phyloP scores from a whole-genome alignment of 2,888 invertebrate species.

The Lordiphosa fenestrarum region DNA sequence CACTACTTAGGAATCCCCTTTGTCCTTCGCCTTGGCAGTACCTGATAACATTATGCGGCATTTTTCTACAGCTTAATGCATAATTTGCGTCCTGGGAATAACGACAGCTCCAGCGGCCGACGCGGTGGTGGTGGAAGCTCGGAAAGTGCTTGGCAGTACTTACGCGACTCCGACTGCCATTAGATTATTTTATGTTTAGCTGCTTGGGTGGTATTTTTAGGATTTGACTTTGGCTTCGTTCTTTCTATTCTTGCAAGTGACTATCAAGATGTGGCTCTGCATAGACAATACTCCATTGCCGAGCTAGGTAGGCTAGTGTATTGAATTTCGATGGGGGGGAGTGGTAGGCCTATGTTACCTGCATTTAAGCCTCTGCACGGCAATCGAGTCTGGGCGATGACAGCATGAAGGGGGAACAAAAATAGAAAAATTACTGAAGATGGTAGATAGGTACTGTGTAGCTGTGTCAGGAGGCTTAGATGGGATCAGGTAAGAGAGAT shows the following conservation, averaged over 20 bases:
- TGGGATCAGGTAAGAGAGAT: background rate
- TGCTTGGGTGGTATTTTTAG: conserved; percentile 40
- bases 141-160: conserved; percentile 60
- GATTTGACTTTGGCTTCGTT: conserved; percentile 28
- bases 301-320: conserved; percentile 3
- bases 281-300: no score
- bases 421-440: conserved; percentile 7
- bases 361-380: conserved; percentile 13
- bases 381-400: background rate
- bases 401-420: conserved; percentile 1
- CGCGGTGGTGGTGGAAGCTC: conserved; percentile 24
- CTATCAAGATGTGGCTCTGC: conserved; percentile 4
- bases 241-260: conserved; percentile 3
- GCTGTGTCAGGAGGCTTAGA: conserved; percentile 6
- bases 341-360: background rate
- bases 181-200: conserved; percentile 65
- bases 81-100: conserved; percentile 72
- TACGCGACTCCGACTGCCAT: conserved; percentile 51
- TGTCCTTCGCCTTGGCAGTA: conserved; percentile 15
- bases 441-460: conserved; percentile 1
- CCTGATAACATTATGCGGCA: conserved; percentile 66
- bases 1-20: conserved; percentile 37
- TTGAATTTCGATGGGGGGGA: background rate
- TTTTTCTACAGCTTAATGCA: conserved; percentile 73
- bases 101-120: conserved; percentile 24